These are phyloP conservation scores for Lycaon pictus DNA, from an alignment of 2,113 vertebrate genomes.

Conservation along the genomic window DNA sequence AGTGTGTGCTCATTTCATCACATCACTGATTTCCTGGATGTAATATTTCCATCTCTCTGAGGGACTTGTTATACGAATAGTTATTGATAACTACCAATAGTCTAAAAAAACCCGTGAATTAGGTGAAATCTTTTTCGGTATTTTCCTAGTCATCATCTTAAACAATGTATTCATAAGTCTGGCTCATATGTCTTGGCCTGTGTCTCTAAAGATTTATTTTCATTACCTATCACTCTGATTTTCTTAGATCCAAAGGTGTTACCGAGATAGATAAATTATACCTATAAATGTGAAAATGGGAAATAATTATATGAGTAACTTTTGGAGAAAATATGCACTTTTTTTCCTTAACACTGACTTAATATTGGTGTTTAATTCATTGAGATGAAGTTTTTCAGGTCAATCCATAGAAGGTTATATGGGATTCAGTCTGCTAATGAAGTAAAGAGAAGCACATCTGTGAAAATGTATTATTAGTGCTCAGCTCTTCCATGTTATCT, in stretches of 20 bases:
- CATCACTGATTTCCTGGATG: not conserved
- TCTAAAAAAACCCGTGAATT: not conserved
- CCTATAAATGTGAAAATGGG: not conserved
- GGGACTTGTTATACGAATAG: not conserved
- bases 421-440: not conserved
- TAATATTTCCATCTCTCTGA: not conserved
- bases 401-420: not conserved
- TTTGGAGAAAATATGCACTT: not conserved
- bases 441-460: not conserved
- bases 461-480: constrained; percentile 31
- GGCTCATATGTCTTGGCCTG: not conserved
- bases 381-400: constrained; percentile 2
- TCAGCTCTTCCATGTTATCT: not conserved
- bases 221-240: not conserved
- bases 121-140: not conserved
- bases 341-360: not conserved
- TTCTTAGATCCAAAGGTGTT: constrained; percentile 18
- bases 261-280: not conserved
- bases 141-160: not conserved
- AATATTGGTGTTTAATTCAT: not conserved
- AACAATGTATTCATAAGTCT: not conserved
- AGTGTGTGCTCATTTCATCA: not conserved
- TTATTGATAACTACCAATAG: not conserved
- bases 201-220: constrained; percentile 6
- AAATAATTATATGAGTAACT: not conserved